Percentiles rank a stretch among this genome's conserved stretches.
Conservation (phyloP, 1,140 invertebrate species). For the Drosophila bifasciata region DNA sequence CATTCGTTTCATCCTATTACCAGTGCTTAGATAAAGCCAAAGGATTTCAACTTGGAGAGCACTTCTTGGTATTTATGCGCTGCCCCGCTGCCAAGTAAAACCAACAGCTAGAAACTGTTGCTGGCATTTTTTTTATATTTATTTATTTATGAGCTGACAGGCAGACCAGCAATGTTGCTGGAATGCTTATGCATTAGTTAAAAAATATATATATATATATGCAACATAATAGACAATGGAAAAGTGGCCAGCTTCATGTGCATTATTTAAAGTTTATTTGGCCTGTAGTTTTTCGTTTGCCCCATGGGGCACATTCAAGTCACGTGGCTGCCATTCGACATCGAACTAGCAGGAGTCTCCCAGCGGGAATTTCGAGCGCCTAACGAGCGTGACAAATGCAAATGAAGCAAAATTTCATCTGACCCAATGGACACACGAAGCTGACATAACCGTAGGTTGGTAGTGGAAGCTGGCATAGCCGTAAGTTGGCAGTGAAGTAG, state of each 20-base stretch:
- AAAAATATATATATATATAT: constrained; percentile 16
- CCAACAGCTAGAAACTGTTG: constrained; percentile 36
- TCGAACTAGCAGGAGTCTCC: constrained; percentile 53
- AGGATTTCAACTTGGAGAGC: constrained; percentile 38
- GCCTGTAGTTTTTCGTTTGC: constrained; percentile 7
- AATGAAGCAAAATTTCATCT: constrained; percentile 51
- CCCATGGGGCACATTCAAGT: constrained; percentile 38
- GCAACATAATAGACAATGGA: no score
- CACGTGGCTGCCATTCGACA: constrained; percentile 66
- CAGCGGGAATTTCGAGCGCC: constrained; percentile 63
- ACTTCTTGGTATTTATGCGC: constrained; percentile 40
- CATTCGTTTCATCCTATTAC: constrained; percentile 45
- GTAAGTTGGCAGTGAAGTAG: neutral
- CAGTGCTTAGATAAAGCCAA: constrained; percentile 58
- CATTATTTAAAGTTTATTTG: constrained; percentile 12
- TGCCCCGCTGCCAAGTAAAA: constrained; percentile 51
- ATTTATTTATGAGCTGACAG: constrained; percentile 65
- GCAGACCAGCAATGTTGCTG: constrained; percentile 8
- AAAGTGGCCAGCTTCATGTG: constrained; percentile 21
- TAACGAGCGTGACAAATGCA: constrained; percentile 75
- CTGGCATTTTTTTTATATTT: constrained; percentile 48
- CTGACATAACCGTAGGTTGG: constrained; percentile 13
- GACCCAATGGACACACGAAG: constrained; percentile 28
- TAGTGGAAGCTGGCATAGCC: constrained; percentile 1
- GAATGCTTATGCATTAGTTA: constrained; percentile 15